Evolutionary conservation across 2,797 vertebrate genomes (phyloP).

Genomic region (Microchirus variegatus): DNA sequence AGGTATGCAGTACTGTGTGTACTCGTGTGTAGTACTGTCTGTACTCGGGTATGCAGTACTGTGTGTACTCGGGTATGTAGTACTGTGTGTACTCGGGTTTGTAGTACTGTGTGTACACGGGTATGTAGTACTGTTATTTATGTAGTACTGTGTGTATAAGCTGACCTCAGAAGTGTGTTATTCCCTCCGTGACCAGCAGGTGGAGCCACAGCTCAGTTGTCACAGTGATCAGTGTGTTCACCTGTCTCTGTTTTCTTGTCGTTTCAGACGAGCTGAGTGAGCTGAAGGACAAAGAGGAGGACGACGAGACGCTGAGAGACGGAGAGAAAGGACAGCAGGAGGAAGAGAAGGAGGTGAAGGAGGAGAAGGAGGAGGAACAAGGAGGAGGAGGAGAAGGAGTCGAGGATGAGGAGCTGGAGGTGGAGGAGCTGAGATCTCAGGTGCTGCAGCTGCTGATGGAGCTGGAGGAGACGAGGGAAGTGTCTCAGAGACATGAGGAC

Average conservation of each 20-base stretch:
- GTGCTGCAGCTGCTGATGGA: conserved; percentile 85
- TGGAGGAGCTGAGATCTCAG: conserved; percentile 82
- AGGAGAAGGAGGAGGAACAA: conserved; percentile 41
- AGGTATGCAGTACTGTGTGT: too few species aligned
- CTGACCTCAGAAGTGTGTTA: not conserved
- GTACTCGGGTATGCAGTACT: too few species aligned
- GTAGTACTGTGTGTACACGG: too few species aligned
- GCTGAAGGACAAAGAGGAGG: conserved; percentile 77
- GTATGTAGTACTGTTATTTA: too few species aligned
- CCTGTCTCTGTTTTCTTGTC: not conserved
- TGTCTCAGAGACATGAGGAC: conserved; percentile 85
- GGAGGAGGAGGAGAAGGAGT: conserved; percentile 10
- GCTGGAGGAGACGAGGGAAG: conserved; percentile 85
- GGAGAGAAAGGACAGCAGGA: conserved; percentile 67
- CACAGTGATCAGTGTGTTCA: not conserved
- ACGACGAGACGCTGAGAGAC: conserved; percentile 53
- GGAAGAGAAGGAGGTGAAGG: conserved; percentile 61
- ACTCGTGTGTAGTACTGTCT: too few species aligned
- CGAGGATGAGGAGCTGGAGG: conserved; percentile 69
- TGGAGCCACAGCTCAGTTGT: not conserved
- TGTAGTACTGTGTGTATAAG: too few species aligned
- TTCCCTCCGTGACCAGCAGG: conserved; percentile 14
- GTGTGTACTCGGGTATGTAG: too few species aligned
- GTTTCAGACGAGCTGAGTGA: conserved; percentile 76
- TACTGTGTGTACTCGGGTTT: too few species aligned